These are phyloP conservation scores for Nasonia vitripennis DNA, from an alignment of 1,140 invertebrate species.

Conservation along the genomic window DNA sequence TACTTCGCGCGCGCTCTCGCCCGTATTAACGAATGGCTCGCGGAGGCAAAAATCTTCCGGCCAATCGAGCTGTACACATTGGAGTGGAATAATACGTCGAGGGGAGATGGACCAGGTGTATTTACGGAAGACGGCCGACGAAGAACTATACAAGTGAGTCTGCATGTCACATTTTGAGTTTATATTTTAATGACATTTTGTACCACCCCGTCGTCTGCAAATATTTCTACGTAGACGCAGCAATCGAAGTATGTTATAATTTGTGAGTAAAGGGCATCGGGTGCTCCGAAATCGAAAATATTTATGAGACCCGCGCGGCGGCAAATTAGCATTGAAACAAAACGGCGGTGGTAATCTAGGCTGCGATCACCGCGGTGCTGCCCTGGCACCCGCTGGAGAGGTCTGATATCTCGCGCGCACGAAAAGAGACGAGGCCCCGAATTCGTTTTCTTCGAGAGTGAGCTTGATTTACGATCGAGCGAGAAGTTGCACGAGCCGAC, in stretches of 20 bases:
- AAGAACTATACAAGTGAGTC: constrained; percentile 28
- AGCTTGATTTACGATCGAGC: constrained; percentile 67
- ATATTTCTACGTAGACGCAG: background rate
- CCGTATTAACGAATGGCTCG: constrained; percentile 34
- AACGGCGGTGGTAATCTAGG: constrained; percentile 46
- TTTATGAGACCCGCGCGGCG: constrained; percentile 39
- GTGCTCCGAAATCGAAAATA: constrained; percentile 18
- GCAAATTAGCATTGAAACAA: constrained; percentile 54
- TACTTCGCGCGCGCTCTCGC: background rate
- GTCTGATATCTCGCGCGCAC: too few species aligned
- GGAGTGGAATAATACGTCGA: background rate
- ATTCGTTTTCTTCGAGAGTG: constrained; percentile 1
- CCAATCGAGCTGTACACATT: background rate
- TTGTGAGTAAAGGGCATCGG: background rate
- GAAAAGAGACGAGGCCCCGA: constrained; percentile 5
- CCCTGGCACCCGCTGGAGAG: background rate
- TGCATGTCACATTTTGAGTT: too few species aligned
- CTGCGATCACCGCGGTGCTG: constrained; percentile 11
- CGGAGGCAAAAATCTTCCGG: constrained; percentile 7
- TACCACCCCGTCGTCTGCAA: background rate
- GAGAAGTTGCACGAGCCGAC: constrained; percentile 49
- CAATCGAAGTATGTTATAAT: background rate
- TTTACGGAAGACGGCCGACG: too few species aligned
- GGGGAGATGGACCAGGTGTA: background rate
- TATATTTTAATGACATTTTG: background rate